Evolutionary conservation across 2,113 vertebrate species (phyloP).

Genomic region (Vimba vimba): DNA sequence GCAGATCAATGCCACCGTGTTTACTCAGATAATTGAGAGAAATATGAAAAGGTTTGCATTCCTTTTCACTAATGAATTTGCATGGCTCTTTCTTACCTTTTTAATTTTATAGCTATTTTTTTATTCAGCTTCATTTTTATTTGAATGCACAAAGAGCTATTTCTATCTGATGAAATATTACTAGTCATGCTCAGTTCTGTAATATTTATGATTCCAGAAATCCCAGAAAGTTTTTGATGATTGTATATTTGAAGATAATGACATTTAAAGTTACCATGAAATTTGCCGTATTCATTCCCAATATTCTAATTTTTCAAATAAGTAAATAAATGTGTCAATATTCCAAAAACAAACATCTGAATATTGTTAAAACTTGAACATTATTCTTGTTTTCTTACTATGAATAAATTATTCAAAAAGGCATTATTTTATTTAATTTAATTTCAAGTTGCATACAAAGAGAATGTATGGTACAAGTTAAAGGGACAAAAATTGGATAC

Average conservation of each 20-base stretch:
- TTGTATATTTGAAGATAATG: not conserved
- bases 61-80: not conserved
- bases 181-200: not conserved
- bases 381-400: not conserved
- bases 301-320: not conserved
- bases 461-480: not conserved
- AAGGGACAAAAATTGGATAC: not conserved
- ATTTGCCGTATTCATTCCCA: not conserved
- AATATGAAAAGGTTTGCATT: not conserved
- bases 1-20: not conserved
- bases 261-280: not conserved
- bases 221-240: not conserved
- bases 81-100: not conserved
- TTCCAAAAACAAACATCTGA: not conserved
- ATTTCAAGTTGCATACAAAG: not conserved
- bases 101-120: not conserved
- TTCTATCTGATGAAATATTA: not conserved
- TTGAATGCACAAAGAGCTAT: not conserved
- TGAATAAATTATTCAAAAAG: not conserved
- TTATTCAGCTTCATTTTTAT: not conserved
- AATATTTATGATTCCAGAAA: not conserved
- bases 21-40: conserved; percentile 13
- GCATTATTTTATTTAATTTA: not conserved
- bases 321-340: not conserved
- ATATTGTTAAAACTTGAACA: not conserved